Evolutionary conservation across 1,140 invertebrate species (phyloP).

Genomic region (Cotesia typhae): DNA sequence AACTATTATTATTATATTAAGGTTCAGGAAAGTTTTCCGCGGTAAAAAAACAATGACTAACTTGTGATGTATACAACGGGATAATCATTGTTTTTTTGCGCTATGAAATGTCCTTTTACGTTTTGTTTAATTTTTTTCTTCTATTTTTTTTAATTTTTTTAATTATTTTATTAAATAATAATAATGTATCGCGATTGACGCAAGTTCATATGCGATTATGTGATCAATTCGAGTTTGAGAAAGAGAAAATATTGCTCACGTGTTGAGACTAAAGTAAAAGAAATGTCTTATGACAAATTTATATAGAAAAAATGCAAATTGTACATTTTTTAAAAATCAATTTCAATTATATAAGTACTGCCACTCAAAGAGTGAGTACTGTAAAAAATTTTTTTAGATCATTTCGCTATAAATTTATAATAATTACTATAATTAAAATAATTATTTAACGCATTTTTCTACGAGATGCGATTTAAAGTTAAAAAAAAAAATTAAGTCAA

Average conservation of each 20-base stretch:
- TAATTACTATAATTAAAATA: slow-evolving; percentile 36
- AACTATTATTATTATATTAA: slow-evolving; percentile 64
- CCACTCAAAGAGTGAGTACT: slow-evolving; percentile 40
- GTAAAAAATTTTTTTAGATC: slow-evolving; percentile 53
- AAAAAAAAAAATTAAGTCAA: slow-evolving; percentile 29
- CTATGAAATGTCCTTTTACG: slow-evolving; percentile 26
- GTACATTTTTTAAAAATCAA: slow-evolving; percentile 21
- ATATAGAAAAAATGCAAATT: slow-evolving; percentile 17
- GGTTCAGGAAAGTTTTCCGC: slow-evolving; percentile 56
- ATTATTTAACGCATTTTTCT: slow-evolving; percentile 36
- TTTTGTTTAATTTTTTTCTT: neutral
- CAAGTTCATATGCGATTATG: slow-evolving; percentile 9
- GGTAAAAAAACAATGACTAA: slow-evolving; percentile 35
- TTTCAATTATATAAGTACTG: slow-evolving; percentile 33
- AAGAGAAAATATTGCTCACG: slow-evolving; percentile 47
- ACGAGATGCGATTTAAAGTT: slow-evolving; percentile 35
- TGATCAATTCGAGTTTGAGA: slow-evolving; percentile 22
- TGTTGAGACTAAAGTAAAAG: slow-evolving; percentile 43
- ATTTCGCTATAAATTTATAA: slow-evolving; percentile 39
- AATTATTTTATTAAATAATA: slow-evolving; percentile 28
- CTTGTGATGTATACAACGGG: slow-evolving; percentile 19
- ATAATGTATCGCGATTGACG: neutral
- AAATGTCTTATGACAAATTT: slow-evolving; percentile 29
- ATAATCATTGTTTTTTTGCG: slow-evolving; percentile 18
- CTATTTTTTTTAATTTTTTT: slow-evolving; percentile 18